These are phyloP conservation scores for Oncorhynchus mykiss DNA, from an alignment of 2,113 vertebrate genomes.

Conservation along the genomic window DNA sequence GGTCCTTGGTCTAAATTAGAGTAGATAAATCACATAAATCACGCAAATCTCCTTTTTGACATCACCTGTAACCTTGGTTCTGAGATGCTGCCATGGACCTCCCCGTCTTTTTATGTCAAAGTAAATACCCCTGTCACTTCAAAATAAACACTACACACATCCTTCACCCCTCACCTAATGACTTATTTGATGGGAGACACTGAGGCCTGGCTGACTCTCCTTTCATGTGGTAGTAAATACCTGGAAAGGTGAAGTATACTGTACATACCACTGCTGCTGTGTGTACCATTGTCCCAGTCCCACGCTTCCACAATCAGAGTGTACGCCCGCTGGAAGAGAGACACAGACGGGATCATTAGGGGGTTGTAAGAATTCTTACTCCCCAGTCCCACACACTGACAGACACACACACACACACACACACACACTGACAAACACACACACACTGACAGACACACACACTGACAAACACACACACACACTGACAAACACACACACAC, in stretches of 20 bases:
- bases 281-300: conserved; percentile 90
- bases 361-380: conserved; percentile 2
- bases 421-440: background rate
- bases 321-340: conserved; percentile 69
- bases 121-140: no score
- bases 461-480: conserved; percentile 6
- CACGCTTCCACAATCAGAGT: conserved; percentile 93
- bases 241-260: conserved; percentile 70
- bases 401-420: conserved; percentile 6
- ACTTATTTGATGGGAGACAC: background rate
- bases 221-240: no score
- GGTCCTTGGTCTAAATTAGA: no score
- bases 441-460: conserved; percentile 4
- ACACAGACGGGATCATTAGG: conserved; percentile 7
- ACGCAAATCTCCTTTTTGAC: no score
- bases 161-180: no score
- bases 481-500: background rate
- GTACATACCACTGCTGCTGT: conserved; percentile 80
- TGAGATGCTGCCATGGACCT: no score
- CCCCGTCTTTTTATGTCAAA: no score
- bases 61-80: no score
- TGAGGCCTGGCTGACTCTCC: background rate
- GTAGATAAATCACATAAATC: no score
- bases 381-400: no score
- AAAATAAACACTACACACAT: no score